Base-by-base conservation (phyloP, 2,113 vertebrate genomes). In the Gila orcuttii region DNA sequence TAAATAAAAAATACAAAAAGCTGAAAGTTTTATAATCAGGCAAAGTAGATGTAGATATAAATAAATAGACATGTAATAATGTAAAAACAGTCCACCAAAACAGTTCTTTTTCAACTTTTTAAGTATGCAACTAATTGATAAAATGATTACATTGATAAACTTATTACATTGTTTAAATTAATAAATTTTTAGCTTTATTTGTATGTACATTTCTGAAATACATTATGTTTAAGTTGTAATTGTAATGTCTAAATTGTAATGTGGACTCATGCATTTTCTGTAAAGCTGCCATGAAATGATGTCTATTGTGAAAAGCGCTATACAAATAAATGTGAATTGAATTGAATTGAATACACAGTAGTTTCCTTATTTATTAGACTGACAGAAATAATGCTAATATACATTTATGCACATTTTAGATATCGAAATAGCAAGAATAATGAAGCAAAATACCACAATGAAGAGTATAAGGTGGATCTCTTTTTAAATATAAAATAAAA, bases 1-100 rank as follows among this genome's bases (percentile, higher is more conserved):
- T 17, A 55, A 55, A 55, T 55, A 77, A 55, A 77, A 42, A 77
- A 77, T 77, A 21, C 45, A 77, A 52, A 50, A 77, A 77, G 47
- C 28, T 10, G 25, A 31, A 9, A 12, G 42, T 71, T 6, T 71
- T 4, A 71, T 71, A 6, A 71, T 71, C 4, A 71, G 2, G 36
- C 4, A 42, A 12, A 42, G 23, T 23, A 23, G 9, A 23, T 71
- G 39, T 39, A 39, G 0, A 21, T 6, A 23, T 5, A 42, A 42
- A 12, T 12, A 50, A 75, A 25, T 5, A 17, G 5, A 50, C 6
- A 71, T 25, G 13, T 3, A 50, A 75, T 17, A 47, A 4, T 13
- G 42, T 47, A 74, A 75, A 73, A 47, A 74, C 19, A 42, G 21
- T 66, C n/a, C 60, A 69, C 10, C 10, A 39, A 69, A 69, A 39